Conservation (phyloP, 2,888 invertebrate species). For the Idaea biselata region DNA sequence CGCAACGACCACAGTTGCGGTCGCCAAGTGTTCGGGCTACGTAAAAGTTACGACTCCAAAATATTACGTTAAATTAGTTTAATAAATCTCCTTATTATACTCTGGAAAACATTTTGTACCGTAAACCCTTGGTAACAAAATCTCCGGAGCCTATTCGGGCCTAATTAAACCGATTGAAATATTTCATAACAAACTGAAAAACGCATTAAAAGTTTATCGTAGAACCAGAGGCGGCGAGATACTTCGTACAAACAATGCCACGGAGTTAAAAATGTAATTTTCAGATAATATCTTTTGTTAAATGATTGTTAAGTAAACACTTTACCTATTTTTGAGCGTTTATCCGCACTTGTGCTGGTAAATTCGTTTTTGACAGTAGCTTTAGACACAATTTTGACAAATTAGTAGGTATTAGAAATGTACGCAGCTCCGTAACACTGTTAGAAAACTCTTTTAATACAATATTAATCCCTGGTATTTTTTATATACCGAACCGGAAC, state of each 20-base stretch:
- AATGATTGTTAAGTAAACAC: not conserved
- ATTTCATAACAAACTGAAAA: conserved; percentile 67
- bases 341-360: not conserved
- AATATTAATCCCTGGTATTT: too few species aligned
- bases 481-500: too few species aligned
- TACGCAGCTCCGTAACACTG: too few species aligned
- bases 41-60: conserved; percentile 29
- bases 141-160: conserved; percentile 48
- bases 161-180: conserved; percentile 63
- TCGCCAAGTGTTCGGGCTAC: not conserved
- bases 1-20: conserved; percentile 8
- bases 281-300: conserved; percentile 1
- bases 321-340: not conserved
- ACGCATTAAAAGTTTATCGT: conserved; percentile 69
- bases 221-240: conserved; percentile 28
- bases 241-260: conserved; percentile 38
- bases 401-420: too few species aligned
- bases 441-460: too few species aligned
- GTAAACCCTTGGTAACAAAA: conserved; percentile 44
- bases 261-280: conserved; percentile 30
- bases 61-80: conserved; percentile 35
- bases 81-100: conserved; percentile 43
- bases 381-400: too few species aligned
- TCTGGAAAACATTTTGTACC: conserved; percentile 37
- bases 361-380: too few species aligned